A percentile compares a stretch with the other conserved stretches of the same genome.
These are phyloP conservation scores for Naja naja DNA, from an alignment of 2,113 vertebrate species.

Conservation along the genomic window DNA sequence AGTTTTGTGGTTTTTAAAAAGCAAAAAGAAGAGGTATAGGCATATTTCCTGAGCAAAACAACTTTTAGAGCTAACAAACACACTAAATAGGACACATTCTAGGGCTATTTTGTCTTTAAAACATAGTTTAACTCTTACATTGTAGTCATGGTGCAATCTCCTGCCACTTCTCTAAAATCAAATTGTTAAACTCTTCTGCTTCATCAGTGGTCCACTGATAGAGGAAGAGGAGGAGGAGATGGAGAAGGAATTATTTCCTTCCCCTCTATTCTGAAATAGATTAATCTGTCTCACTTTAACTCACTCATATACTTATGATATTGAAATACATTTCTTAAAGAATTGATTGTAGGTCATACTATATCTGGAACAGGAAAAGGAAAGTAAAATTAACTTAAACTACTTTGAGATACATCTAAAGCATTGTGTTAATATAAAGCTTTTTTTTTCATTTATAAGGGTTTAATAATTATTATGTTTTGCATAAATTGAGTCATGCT, in stretches of 20 bases:
- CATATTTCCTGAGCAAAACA: neutral
- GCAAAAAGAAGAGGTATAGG: neutral
- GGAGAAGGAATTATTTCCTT: slow-evolving; percentile 10
- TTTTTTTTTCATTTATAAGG: neutral
- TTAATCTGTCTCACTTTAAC: slow-evolving; percentile 16
- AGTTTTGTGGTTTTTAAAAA: neutral
- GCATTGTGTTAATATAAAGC: neutral
- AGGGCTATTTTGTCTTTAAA: neutral
- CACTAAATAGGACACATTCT: neutral
- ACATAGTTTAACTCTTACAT: neutral
- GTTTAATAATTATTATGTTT: neutral
- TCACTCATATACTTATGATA: neutral
- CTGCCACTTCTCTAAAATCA: neutral
- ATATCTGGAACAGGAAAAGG: neutral
- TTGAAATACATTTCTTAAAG: neutral
- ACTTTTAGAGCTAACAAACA: neutral
- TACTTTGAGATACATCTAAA: neutral
- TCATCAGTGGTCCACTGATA: neutral
- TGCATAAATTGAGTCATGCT: neutral
- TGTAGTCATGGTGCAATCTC: neutral
- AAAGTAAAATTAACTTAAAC: neutral
- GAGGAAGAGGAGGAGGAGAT: no score
- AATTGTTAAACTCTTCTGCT: neutral
- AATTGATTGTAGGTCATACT: neutral
- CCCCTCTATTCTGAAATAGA: slow-evolving; percentile 40